Conservation (phyloP, 2,113 vertebrate genomes). For the Hymenochirus boettgeri region DNA sequence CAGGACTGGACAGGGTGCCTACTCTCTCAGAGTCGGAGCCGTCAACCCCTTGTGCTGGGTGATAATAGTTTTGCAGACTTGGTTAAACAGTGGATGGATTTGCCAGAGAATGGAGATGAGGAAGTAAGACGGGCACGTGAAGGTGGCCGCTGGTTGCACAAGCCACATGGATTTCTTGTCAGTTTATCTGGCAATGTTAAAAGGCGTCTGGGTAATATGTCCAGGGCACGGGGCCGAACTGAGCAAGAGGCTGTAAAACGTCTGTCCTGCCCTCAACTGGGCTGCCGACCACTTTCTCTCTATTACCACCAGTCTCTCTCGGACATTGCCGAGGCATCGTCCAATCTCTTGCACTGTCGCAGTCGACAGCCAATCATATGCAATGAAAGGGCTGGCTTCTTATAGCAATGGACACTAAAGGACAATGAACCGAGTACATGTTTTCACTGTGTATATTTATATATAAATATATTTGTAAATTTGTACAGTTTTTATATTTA, state of each 20-base stretch:
- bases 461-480: not conserved
- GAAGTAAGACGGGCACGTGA: conserved; percentile 51
- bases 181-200: conserved; percentile 78
- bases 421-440: not conserved
- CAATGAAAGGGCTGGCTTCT: conserved; percentile 86
- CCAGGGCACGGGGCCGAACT: conserved; percentile 60
- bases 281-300: conserved; percentile 67
- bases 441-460: not conserved
- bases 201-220: conserved; percentile 74
- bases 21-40: conserved; percentile 85
- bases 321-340: conserved; percentile 72
- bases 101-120: conserved; percentile 78
- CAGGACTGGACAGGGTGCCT: conserved; percentile 86
- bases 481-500: conserved; percentile 26
- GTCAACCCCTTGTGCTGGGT: conserved; percentile 87
- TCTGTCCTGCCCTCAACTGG: conserved; percentile 82
- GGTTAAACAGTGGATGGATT: conserved; percentile 98
- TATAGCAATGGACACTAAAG: conserved; percentile 52
- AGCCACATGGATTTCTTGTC: conserved; percentile 80
- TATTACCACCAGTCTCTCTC: conserved; percentile 86
- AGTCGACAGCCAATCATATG: conserved; percentile 96
- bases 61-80: conserved; percentile 97
- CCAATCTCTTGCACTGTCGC: conserved; percentile 88
- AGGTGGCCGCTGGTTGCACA: conserved; percentile 70
- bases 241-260: conserved; percentile 66